Conservation (phyloP, 30 jellyfish, hydroid and myxozoan genomes). For the Mastigias papua region DNA sequence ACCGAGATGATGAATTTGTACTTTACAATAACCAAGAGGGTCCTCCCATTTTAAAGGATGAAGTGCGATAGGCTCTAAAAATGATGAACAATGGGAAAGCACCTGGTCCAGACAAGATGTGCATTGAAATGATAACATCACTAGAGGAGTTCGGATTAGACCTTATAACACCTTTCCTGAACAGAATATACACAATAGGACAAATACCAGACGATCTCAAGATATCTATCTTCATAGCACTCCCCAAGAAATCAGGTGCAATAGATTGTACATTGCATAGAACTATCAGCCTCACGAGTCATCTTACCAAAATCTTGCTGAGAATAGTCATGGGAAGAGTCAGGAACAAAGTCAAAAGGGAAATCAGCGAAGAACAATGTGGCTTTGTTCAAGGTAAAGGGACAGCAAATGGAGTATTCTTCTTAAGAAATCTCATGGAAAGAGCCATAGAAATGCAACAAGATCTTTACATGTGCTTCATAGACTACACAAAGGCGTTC, state of each 20-base stretch:
- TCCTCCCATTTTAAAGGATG: neutral
- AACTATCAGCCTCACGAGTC: constrained; percentile 3
- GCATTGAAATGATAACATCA: neutral
- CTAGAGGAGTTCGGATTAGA: neutral
- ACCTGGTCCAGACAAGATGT: neutral
- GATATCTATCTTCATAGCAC: neutral
- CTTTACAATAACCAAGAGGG: neutral
- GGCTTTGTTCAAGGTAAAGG: neutral
- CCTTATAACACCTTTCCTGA: neutral
- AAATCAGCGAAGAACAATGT: neutral
- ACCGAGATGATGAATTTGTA: neutral
- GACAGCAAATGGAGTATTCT: neutral
- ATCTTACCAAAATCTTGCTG: neutral
- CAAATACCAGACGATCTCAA: neutral
- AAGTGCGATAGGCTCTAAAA: neutral
- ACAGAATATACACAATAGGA: neutral
- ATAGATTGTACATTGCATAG: neutral
- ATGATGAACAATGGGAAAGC: neutral
- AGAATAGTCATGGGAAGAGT: neutral
- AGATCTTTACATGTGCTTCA: neutral
- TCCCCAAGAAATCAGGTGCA: neutral
- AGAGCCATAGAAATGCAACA: neutral
- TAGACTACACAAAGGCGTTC: neutral
- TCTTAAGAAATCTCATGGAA: neutral
- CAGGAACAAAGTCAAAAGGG: neutral